Evolutionary conservation across 1,140 invertebrate genomes (phyloP).

Genomic region (Drosophila melanogaster): DNA sequence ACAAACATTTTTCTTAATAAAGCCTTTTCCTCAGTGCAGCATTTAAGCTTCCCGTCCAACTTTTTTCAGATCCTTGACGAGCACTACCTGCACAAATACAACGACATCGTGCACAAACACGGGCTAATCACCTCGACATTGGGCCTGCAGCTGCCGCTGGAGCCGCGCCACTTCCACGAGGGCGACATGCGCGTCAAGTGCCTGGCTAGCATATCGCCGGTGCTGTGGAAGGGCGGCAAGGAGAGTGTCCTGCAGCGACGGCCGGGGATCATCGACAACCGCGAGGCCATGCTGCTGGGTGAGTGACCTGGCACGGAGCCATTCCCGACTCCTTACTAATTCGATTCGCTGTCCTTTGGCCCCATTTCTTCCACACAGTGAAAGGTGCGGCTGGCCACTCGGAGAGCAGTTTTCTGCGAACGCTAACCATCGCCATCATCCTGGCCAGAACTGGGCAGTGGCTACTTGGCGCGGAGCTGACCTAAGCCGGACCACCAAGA

Average conservation of each 20-base stretch:
- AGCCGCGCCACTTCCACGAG: constrained; percentile 85
- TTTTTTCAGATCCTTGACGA: constrained; percentile 85
- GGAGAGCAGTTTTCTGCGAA: constrained; percentile 53
- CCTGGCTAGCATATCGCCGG: constrained; percentile 86
- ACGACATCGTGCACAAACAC: constrained; percentile 85
- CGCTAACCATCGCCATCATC: constrained; percentile 71
- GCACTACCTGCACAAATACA: constrained; percentile 85
- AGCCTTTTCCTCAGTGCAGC: constrained; percentile 10
- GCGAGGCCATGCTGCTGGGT: constrained; percentile 87
- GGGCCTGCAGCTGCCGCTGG: constrained; percentile 86
- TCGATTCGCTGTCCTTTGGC: background rate
- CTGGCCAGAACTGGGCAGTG: constrained; percentile 71
- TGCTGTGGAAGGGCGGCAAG: constrained; percentile 86
- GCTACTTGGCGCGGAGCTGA: constrained; percentile 69
- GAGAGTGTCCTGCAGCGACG: constrained; percentile 86
- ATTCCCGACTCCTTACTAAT: constrained; percentile 16
- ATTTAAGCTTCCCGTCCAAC: constrained; percentile 13
- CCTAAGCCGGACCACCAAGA: constrained; percentile 49
- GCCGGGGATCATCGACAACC: constrained; percentile 86
- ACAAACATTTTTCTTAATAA: no score
- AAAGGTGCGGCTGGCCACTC: constrained; percentile 62
- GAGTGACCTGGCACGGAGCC: constrained; percentile 58
- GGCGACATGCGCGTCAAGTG: constrained; percentile 87
- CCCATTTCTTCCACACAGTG: constrained; percentile 44
- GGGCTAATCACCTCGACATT: constrained; percentile 86